Evolutionary conservation across 2,888 invertebrate species (phyloP).

Genomic region (Andrena camellia): DNA sequence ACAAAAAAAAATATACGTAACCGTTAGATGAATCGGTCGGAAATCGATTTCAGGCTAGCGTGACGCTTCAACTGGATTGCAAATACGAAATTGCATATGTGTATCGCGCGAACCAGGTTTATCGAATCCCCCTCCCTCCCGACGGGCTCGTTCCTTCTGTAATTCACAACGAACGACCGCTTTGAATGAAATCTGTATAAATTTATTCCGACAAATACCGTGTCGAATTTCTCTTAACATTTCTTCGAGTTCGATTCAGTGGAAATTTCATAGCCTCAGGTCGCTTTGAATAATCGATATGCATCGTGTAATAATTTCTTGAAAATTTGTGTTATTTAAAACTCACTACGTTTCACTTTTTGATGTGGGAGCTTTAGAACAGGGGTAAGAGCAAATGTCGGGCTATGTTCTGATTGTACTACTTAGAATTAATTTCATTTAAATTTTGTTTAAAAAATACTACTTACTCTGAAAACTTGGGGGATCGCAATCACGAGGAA

Average conservation of each 20-base stretch:
- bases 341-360: neutral
- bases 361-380: too few relatives aligned
- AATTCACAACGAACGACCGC: conserved; percentile 43
- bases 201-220: conserved; percentile 40
- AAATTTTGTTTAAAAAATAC: too few relatives aligned
- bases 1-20: conserved; percentile 53
- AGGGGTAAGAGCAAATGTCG: too few relatives aligned
- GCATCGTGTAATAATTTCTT: neutral
- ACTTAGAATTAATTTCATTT: too few relatives aligned
- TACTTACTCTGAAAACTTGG: too few relatives aligned
- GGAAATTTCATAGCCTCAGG: neutral
- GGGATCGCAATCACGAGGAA: too few relatives aligned
- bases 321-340: neutral
- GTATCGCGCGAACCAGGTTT: conserved; percentile 59
- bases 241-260: neutral
- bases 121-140: conserved; percentile 42
- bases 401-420: too few relatives aligned
- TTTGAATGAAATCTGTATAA: conserved; percentile 47
- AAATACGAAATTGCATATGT: conserved; percentile 62
- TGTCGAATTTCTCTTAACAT: conserved; percentile 9
- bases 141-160: conserved; percentile 59
- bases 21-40: conserved; percentile 65
- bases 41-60: conserved; percentile 73
- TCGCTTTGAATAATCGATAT: neutral
- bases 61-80: conserved; percentile 52